phyloP scores from a whole-genome alignment of 2,113 vertebrate genomes.

The Anguilla rostrata region DNA sequence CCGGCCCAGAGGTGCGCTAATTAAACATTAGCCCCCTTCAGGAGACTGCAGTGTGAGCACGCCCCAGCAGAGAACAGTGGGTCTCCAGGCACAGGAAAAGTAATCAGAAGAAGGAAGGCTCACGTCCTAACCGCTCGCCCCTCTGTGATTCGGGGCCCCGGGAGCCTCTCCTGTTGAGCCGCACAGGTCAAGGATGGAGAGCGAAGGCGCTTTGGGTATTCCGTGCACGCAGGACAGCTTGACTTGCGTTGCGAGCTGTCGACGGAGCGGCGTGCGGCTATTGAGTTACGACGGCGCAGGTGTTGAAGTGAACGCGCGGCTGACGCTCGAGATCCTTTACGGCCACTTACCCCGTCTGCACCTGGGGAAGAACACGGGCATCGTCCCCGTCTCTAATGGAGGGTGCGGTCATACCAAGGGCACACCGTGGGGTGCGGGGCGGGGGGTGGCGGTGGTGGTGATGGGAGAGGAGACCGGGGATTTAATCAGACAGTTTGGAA shows the following conservation, averaged over 20 bases:
- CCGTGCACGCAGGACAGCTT: not conserved
- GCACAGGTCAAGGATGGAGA: too few relatives aligned
- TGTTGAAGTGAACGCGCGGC: not conserved
- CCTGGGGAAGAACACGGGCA: not conserved
- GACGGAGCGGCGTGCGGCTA: not conserved
- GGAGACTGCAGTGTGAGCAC: not conserved
- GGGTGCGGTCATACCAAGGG: not conserved
- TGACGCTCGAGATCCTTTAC: not conserved
- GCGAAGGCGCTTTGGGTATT: not conserved
- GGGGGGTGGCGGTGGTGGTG: too few relatives aligned
- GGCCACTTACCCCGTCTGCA: not conserved
- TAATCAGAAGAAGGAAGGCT: not conserved
- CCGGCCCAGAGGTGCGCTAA: conserved; percentile 2
- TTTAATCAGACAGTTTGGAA: not conserved
- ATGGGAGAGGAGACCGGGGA: too few relatives aligned
- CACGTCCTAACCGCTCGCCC: not conserved
- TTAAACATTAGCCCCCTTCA: conserved; percentile 5
- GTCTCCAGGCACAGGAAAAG: conserved; percentile 14
- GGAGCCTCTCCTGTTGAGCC: too few relatives aligned
- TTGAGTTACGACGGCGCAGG: not conserved
- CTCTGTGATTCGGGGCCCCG: too few relatives aligned
- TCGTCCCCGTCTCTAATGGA: not conserved
- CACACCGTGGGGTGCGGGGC: not conserved
- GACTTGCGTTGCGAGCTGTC: not conserved
- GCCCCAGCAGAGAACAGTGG: not conserved